Evolutionary conservation across 1,140 invertebrate species (phyloP).

Genomic region (Heterodera carotae): DNA sequence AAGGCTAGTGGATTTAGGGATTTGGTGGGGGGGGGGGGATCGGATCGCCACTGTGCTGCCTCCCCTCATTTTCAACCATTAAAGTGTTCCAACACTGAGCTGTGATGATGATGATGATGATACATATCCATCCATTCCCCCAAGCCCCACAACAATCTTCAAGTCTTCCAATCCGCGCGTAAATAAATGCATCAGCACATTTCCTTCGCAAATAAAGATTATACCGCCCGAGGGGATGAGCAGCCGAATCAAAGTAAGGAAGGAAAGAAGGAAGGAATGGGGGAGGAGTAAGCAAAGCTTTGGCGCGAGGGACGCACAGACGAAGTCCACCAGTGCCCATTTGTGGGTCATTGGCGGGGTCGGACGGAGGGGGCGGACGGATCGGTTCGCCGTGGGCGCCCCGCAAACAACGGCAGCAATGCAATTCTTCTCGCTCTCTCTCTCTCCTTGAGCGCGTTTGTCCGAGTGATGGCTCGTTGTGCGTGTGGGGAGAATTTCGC

Average conservation of each 20-base stretch:
- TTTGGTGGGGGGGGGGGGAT: too few relatives aligned
- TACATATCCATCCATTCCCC: neutral
- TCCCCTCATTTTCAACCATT: neutral
- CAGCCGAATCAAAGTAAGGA: too few relatives aligned
- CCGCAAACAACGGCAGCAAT: neutral
- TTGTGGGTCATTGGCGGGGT: slow-evolving; percentile 1
- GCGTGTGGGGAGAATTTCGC: too few relatives aligned
- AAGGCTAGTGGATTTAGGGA: neutral
- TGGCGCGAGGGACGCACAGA: neutral
- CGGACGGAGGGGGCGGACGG: too few relatives aligned
- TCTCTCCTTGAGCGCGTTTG: too few relatives aligned
- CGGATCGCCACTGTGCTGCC: too few relatives aligned
- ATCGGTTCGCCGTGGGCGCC: neutral
- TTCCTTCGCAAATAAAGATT: neutral
- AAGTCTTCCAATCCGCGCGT: neutral
- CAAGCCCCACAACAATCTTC: neutral
- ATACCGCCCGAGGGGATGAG: neutral
- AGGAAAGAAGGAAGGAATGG: too few relatives aligned
- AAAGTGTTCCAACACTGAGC: neutral
- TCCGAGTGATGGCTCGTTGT: too few relatives aligned
- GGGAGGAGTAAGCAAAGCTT: too few relatives aligned
- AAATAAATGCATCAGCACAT: slow-evolving; percentile 3
- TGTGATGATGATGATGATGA: too few relatives aligned
- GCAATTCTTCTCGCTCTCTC: too few relatives aligned
- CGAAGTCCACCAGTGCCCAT: neutral